Evolutionary conservation across 2,888 invertebrate species (phyloP), one percentile per base, ranked within the genome.

Genomic region (Leucophenga maculata): DNA sequence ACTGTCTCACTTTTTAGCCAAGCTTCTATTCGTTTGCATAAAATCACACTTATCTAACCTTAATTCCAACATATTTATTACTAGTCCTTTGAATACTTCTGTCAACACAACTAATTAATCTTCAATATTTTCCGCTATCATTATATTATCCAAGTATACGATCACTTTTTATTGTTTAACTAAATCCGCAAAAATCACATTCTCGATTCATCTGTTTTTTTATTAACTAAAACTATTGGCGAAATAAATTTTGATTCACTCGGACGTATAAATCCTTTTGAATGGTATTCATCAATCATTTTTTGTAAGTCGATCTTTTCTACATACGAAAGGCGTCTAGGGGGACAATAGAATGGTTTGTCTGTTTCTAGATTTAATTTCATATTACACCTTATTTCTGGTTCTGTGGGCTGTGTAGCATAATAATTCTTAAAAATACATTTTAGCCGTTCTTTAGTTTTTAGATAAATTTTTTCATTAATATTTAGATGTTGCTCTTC

Each of bases 101-200:
- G n/a, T 48, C 16, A 48, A 13, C 3, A 48, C 11, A n/a, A 8
- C 13, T 4, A 13, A 48, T 8, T 48, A 13, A 8, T 48, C 48
- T n/a, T 16, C 16, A 8, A 48, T 3, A 8, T 13, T 13, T 16
- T 48, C 48, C 4, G 48, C 48, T 8, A 48, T 13, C 48, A 59
- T 32, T 14, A 14, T 31, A 6, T 59, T 6, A 11, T 31, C 31
- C n/a, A 31, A 6, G n/a, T 59, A 59, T 59, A 59, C n/a, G 14
- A 32, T 59, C 3, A 31, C 59, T 32, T 59, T 31, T 26, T 31
- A 26, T 18, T 32, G 9, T n/a, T 31, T 26, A 1, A 59, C 32
- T 13, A 59, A 31, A 20, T 59, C 31, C 1, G 1, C 32, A 59
- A 59, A 59, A 31, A 59, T 59, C 68, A 67, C 67, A 67, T 67